Evolutionary conservation across 2,888 invertebrate genomes (phyloP).

Genomic region (Scelioninae gen. 2): DNA sequence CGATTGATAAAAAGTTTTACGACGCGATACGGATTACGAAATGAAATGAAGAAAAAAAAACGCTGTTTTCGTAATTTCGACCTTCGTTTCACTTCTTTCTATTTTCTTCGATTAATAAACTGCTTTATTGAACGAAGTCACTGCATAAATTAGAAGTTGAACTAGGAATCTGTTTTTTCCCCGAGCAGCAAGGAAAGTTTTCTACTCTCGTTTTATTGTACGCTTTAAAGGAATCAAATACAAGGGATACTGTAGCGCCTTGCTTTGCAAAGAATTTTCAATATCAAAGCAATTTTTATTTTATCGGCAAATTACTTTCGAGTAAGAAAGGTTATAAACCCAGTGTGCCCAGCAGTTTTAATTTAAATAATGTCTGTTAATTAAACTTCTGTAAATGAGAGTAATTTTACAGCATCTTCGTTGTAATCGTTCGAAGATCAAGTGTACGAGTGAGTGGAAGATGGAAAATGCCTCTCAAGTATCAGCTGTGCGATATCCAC

Average conservation of each 20-base stretch:
- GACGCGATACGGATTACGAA: conserved; percentile 1
- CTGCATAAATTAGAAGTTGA: conserved; percentile 4
- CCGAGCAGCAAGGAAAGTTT: not conserved
- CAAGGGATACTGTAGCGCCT: conserved; percentile 1
- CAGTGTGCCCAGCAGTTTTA: not conserved
- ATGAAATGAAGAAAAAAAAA: not conserved
- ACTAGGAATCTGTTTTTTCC: conserved; percentile 11
- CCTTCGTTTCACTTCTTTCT: not conserved
- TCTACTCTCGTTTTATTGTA: not conserved
- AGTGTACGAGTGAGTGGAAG: too few species aligned
- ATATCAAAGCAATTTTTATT: conserved; percentile 7
- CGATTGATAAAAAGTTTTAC: conserved; percentile 3
- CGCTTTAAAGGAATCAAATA: conserved; percentile 3
- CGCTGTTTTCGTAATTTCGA: not conserved
- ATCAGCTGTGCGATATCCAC: not conserved
- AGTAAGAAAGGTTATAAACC: too few species aligned
- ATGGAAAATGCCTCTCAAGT: not conserved
- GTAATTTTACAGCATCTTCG: not conserved
- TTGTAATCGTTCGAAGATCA: too few species aligned
- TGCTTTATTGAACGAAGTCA: conserved; percentile 1
- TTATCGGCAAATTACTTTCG: too few species aligned
- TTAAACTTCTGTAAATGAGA: conserved; percentile 14
- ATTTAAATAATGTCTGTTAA: conserved; percentile 4
- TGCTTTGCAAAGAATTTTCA: not conserved
- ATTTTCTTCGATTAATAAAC: conserved; percentile 2